Evolutionary conservation across 2,113 vertebrate genomes (phyloP).

Genomic region (Poeciliopsis prolifica): DNA sequence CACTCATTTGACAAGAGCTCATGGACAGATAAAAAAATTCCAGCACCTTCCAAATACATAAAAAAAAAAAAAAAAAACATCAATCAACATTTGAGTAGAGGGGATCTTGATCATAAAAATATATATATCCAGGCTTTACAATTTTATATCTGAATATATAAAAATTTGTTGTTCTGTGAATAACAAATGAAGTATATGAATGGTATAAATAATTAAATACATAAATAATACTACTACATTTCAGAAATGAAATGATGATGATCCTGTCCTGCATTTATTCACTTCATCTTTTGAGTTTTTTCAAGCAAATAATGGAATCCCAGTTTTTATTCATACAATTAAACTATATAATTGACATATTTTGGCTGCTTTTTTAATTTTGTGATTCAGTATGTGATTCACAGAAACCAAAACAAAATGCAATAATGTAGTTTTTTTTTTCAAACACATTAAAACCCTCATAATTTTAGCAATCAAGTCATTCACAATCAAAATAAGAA

Average conservation of each 20-base stretch:
- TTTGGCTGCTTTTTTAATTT: too few relatives aligned
- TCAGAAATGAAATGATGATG: neutral
- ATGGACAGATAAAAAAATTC: conserved; percentile 47
- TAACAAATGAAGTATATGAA: too few relatives aligned
- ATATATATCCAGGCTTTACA: neutral
- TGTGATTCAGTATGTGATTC: too few relatives aligned
- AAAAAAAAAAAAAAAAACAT: conserved; percentile 23
- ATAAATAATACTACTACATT: neutral
- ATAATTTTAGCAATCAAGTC: neutral
- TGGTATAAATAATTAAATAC: too few relatives aligned
- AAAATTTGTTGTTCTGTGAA: too few relatives aligned
- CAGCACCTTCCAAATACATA: conserved; percentile 48
- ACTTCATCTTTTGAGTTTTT: neutral
- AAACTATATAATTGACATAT: too few relatives aligned
- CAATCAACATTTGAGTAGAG: neutral
- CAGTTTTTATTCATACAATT: too few relatives aligned
- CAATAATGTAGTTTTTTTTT: too few relatives aligned
- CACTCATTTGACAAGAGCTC: conserved; percentile 35
- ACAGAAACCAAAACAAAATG: too few relatives aligned
- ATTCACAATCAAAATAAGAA: neutral
- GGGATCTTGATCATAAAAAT: neutral
- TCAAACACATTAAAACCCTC: too few relatives aligned
- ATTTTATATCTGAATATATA: too few relatives aligned
- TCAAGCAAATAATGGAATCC: too few relatives aligned
- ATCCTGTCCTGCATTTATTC: neutral